phyloP scores from a whole-genome alignment of 2,797 vertebrate genomes.

The Rhinogobio ventralis region DNA sequence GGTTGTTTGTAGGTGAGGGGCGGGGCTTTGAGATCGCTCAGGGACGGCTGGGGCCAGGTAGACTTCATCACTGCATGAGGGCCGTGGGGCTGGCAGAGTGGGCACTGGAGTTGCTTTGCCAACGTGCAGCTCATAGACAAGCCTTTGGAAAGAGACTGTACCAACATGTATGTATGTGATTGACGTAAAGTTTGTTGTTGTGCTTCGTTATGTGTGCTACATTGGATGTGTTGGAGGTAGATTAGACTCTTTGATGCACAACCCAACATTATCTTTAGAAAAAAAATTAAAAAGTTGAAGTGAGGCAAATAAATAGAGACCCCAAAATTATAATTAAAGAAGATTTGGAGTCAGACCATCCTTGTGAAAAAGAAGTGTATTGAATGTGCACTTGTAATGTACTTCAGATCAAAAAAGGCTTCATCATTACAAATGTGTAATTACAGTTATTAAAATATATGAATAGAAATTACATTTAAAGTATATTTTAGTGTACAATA shows the following conservation, averaged over 20 bases:
- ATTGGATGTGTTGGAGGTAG: not conserved
- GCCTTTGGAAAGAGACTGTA: constrained; percentile 89
- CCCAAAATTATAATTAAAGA: not conserved
- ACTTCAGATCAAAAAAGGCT: not conserved
- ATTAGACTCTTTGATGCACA: not conserved
- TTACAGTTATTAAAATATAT: not conserved
- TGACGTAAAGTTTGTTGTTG: not conserved
- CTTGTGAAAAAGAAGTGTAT: not conserved
- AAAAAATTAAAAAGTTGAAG: not conserved
- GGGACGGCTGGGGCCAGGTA: constrained; percentile 88
- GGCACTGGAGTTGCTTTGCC: constrained; percentile 87
- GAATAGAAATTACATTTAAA: not conserved
- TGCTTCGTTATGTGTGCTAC: not conserved
- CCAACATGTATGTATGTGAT: constrained; percentile 81
- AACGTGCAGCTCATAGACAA: constrained; percentile 76
- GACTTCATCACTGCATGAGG: constrained; percentile 96
- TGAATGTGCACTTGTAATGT: not conserved
- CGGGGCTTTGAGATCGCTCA: constrained; percentile 93
- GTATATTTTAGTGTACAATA: not conserved
- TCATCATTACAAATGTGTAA: not conserved
- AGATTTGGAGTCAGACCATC: not conserved
- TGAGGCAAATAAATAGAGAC: not conserved
- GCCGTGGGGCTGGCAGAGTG: constrained; percentile 84
- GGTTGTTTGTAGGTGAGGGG: constrained; percentile 83
- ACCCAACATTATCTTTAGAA: not conserved